These are phyloP conservation scores for Loxodonta africana DNA, from an alignment of 2,113 vertebrate genomes.

Conservation along the genomic window DNA sequence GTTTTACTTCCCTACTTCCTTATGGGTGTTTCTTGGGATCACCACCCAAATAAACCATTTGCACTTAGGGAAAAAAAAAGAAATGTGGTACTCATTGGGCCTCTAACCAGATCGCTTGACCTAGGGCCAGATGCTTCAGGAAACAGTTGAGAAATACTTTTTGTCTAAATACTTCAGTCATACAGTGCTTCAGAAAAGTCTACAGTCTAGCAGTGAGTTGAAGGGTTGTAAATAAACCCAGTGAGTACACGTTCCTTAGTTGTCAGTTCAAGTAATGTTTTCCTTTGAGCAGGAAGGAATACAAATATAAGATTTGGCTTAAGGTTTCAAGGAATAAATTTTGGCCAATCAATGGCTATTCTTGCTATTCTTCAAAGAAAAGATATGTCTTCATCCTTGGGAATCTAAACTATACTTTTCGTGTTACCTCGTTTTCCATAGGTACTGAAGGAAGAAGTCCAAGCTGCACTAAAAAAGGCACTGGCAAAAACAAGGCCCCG, in stretches of 20 bases:
- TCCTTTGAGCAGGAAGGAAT: constrained; percentile 32
- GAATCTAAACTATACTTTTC: constrained; percentile 37
- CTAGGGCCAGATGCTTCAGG: background rate
- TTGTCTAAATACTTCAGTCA: background rate
- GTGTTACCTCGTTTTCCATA: constrained; percentile 52
- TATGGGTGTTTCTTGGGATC: background rate
- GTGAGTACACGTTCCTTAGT: background rate
- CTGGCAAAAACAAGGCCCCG: too few species aligned
- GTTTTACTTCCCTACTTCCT: background rate
- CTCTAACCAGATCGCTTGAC: background rate
- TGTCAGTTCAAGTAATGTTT: background rate
- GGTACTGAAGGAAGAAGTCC: background rate
- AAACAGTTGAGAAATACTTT: background rate
- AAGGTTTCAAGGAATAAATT: constrained; percentile 48
- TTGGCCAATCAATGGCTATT: background rate
- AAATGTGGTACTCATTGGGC: background rate
- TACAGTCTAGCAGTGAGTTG: background rate
- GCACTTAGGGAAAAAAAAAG: background rate
- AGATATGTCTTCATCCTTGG: background rate
- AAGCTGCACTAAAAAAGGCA: too few species aligned
- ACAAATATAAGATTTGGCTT: constrained; percentile 20
- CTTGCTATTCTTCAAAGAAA: constrained; percentile 26
- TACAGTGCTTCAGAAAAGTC: background rate
- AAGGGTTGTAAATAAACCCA: background rate
- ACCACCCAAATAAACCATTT: background rate